Evolutionary conservation across 2,888 invertebrate genomes (phyloP).

Genomic region (Epiblema foenella): DNA sequence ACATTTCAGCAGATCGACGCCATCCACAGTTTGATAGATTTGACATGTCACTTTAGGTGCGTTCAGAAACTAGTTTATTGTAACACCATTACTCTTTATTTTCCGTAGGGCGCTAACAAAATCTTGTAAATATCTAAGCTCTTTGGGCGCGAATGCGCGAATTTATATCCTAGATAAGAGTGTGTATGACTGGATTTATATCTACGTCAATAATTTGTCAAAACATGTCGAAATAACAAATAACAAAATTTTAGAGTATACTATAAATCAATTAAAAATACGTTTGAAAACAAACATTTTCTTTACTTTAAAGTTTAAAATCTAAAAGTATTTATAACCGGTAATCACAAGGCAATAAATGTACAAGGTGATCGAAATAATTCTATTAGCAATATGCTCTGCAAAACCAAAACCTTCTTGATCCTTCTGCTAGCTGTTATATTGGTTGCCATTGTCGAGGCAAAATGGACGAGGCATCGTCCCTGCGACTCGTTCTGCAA

Average conservation of each 20-base stretch:
- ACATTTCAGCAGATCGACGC: not conserved
- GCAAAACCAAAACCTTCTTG: constrained; percentile 4
- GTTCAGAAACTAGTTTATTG: not conserved
- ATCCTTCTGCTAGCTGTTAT: not conserved
- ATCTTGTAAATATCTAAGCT: too few species aligned
- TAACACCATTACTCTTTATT: too few species aligned
- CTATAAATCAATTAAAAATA: too few species aligned
- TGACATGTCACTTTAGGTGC: not conserved
- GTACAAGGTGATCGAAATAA: not conserved
- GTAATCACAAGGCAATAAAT: not conserved
- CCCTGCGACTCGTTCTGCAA: constrained; percentile 20
- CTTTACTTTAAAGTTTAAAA: not conserved
- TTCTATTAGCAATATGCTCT: not conserved
- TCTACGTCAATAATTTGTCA: too few species aligned
- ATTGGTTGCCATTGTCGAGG: not conserved
- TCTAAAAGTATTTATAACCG: not conserved
- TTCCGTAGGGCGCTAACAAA: too few species aligned
- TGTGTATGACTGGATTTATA: too few species aligned
- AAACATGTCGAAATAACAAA: too few species aligned
- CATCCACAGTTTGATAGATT: not conserved
- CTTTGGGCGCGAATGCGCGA: too few species aligned
- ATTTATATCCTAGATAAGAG: too few species aligned
- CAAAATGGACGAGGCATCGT: constrained; percentile 3
- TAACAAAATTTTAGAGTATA: too few species aligned
- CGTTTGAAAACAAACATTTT: not conserved